phyloP scores from a whole-genome alignment of 2,888 invertebrate species.

The Lypha dubia region DNA sequence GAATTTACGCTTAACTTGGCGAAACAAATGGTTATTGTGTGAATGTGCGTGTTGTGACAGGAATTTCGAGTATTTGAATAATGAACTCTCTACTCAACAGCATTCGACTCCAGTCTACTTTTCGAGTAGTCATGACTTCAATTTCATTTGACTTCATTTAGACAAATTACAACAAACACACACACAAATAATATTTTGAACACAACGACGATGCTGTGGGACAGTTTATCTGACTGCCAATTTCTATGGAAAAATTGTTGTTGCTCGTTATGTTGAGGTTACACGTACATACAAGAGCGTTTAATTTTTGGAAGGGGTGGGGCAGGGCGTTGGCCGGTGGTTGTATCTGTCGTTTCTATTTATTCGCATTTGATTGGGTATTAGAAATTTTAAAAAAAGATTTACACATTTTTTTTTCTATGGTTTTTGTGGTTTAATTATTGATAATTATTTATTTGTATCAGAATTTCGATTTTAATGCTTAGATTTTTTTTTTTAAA shows the following conservation, averaged over 20 bases:
- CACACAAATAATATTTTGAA: neutral
- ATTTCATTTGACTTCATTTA: slow-evolving; percentile 36
- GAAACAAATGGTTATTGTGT: slow-evolving; percentile 67
- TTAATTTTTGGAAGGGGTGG: neutral
- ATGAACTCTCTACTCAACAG: slow-evolving; percentile 56
- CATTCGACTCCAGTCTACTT: slow-evolving; percentile 16
- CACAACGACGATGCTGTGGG: neutral
- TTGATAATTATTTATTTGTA: slow-evolving; percentile 59
- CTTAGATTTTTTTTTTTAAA: neutral
- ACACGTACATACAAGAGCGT: slow-evolving; percentile 23
- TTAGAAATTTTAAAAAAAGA: slow-evolving; percentile 47
- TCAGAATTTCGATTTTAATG: neutral
- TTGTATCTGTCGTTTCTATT: neutral
- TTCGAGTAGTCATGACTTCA: slow-evolving; percentile 6
- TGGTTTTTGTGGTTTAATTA: slow-evolving; percentile 60
- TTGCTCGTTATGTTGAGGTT: slow-evolving; percentile 1
- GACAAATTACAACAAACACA: slow-evolving; percentile 29
- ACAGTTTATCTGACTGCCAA: slow-evolving; percentile 9
- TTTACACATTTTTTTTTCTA: slow-evolving; percentile 57
- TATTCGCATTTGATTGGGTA: neutral
- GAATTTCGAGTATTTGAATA: slow-evolving; percentile 72
- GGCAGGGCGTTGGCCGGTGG: neutral
- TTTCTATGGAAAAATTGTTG: slow-evolving; percentile 3
- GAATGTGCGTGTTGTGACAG: slow-evolving; percentile 60
- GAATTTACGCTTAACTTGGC: slow-evolving; percentile 69